Conservation (phyloP, 2,888 invertebrate genomes). For the Tenthredo distinguenda region DNA sequence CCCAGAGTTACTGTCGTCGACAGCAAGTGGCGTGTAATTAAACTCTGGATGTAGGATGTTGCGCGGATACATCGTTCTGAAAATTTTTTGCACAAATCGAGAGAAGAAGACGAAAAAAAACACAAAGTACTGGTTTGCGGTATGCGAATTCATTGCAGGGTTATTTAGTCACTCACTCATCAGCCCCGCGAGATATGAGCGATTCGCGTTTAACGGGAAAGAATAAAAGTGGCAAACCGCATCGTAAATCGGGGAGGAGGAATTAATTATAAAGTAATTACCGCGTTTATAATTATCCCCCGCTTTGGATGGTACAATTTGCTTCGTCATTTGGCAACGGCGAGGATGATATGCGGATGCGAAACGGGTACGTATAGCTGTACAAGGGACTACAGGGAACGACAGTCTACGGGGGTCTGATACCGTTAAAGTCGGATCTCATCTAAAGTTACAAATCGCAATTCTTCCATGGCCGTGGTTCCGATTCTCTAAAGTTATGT, state of each 20-base stretch:
- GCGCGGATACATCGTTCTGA: background rate
- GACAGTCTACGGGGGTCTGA: slow-evolving; percentile 32
- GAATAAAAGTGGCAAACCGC: background rate
- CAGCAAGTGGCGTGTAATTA: slow-evolving; percentile 27
- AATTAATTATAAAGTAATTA: slow-evolving; percentile 22
- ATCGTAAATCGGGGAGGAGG: background rate
- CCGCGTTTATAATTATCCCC: background rate
- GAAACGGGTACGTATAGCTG: slow-evolving; percentile 25
- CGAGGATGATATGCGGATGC: slow-evolving; percentile 43
- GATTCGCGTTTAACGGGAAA: background rate
- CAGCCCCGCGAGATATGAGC: background rate
- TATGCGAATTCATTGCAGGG: too few relatives aligned
- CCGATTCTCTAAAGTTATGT: slow-evolving; percentile 78
- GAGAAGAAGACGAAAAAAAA: background rate
- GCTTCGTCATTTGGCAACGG: slow-evolving; percentile 46
- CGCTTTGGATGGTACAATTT: slow-evolving; percentile 40
- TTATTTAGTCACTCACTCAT: background rate
- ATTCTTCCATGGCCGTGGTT: slow-evolving; percentile 78
- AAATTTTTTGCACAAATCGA: background rate
- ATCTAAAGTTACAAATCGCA: slow-evolving; percentile 78
- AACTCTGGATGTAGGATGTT: slow-evolving; percentile 5
- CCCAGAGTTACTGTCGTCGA: slow-evolving; percentile 18
- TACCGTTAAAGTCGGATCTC: slow-evolving; percentile 67
- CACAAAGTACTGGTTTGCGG: too few relatives aligned
- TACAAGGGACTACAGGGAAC: slow-evolving; percentile 16